phyloP scores from a whole-genome alignment of 2,113 vertebrate genomes.

The Numida meleagris region DNA sequence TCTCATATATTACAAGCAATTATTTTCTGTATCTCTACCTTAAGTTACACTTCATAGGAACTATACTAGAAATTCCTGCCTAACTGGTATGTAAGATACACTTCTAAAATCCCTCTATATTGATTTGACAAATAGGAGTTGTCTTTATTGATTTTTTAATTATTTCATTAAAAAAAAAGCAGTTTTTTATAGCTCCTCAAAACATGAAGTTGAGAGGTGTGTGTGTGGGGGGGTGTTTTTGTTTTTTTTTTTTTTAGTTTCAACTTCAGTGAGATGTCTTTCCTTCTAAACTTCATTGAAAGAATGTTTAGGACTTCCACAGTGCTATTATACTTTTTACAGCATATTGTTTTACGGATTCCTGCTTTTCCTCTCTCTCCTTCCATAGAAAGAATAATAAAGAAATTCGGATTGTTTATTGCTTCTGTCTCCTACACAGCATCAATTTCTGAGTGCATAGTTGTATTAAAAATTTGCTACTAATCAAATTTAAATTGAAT shows the following conservation, averaged over 20 bases:
- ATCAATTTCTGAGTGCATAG: not conserved
- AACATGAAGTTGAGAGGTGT: not conserved
- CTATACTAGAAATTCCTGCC: not conserved
- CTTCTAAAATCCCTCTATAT: not conserved
- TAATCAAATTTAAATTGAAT: slow-evolving; percentile 34
- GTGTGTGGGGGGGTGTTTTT: no score
- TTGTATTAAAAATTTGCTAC: not conserved
- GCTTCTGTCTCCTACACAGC: not conserved
- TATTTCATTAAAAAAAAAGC: no score
- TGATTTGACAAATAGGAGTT: not conserved
- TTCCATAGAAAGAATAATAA: not conserved
- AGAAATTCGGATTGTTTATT: not conserved
- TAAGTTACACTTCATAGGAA: not conserved
- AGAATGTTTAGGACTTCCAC: not conserved
- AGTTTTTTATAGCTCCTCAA: not conserved
- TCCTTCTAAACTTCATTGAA: not conserved
- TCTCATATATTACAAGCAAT: not conserved
- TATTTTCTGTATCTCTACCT: not conserved
- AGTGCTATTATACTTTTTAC: not conserved
- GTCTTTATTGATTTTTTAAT: no score
- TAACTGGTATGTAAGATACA: rapidly evolving
- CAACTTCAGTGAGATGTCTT: not conserved
- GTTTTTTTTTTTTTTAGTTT: not conserved
- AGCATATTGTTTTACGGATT: not conserved
- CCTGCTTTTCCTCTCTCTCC: not conserved